Percentiles rank a stretch among this genome's conserved stretches.
These are phyloP conservation scores for Ectemnius cavifrons DNA, from an alignment of 2,888 invertebrate species.

Conservation along the genomic window DNA sequence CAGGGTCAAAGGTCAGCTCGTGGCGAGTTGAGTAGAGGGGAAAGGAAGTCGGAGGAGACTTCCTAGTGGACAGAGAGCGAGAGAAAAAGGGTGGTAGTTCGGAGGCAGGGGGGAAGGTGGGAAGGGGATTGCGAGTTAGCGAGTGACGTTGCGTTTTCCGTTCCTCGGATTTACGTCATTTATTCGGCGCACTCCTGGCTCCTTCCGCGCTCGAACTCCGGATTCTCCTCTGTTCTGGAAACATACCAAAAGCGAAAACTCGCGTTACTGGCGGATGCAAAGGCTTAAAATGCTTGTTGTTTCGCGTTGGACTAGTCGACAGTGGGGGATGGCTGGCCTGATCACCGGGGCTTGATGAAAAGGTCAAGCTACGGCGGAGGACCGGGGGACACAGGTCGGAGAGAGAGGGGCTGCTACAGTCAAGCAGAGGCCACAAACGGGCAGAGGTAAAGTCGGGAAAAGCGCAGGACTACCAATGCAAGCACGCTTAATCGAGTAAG, in stretches of 20 bases:
- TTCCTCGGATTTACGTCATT: slow-evolving; percentile 76
- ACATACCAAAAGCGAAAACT: slow-evolving; percentile 74
- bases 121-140: slow-evolving; percentile 71
- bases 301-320: slow-evolving; percentile 30
- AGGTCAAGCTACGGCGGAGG: slow-evolving; percentile 24
- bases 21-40: slow-evolving; percentile 42
- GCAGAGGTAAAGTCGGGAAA: slow-evolving; percentile 45
- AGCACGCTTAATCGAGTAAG: slow-evolving; percentile 53
- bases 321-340: slow-evolving; percentile 23
- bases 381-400: background rate
- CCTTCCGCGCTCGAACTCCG: slow-evolving; percentile 70
- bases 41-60: slow-evolving; percentile 79
- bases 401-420: slow-evolving; percentile 14
- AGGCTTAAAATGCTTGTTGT: slow-evolving; percentile 66
- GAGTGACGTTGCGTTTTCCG: slow-evolving; percentile 75
- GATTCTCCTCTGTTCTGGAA: slow-evolving; percentile 72
- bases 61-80: slow-evolving; percentile 79
- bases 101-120: slow-evolving; percentile 72
- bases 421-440: slow-evolving; percentile 54
- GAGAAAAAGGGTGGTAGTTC: slow-evolving; percentile 80
- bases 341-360: slow-evolving; percentile 26
- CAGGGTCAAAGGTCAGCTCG: slow-evolving; percentile 48
- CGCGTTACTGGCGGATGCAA: slow-evolving; percentile 73
- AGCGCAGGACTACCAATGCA: slow-evolving; percentile 62
- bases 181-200: slow-evolving; percentile 74